These are phyloP conservation scores for Aphelocoma californica DNA, from an alignment of 2,797 vertebrate genomes.

Conservation along the genomic window DNA sequence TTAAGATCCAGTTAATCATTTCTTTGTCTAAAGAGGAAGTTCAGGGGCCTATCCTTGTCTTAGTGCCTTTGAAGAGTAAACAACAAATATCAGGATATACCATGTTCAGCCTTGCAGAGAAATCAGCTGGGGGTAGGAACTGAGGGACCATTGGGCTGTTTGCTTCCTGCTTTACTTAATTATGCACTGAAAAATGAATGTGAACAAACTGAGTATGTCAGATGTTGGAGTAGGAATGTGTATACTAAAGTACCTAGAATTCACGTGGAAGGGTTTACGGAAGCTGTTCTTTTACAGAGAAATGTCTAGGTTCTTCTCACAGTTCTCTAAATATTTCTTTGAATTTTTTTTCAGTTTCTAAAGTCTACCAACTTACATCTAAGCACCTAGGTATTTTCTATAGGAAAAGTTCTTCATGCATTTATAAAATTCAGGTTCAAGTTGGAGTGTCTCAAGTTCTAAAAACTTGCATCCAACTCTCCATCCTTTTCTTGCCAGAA, in stretches of 20 bases:
- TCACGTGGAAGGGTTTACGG: not conserved
- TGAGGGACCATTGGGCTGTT: rapidly evolving
- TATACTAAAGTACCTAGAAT: not conserved
- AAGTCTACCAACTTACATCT: not conserved
- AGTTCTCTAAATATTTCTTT: not conserved
- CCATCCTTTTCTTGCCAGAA: not conserved
- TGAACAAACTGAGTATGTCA: not conserved
- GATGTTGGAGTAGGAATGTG: not conserved
- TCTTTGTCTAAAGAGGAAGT: not conserved
- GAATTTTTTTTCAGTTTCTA: not conserved
- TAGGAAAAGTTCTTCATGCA: not conserved
- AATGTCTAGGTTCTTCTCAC: not conserved
- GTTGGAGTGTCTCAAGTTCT: not conserved
- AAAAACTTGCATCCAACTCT: not conserved
- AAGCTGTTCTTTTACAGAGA: not conserved
- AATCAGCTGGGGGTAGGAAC: not conserved
- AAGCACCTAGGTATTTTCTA: not conserved
- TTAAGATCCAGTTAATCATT: not conserved
- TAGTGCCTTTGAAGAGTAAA: not conserved
- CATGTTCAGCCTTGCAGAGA: not conserved
- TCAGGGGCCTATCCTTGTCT: not conserved
- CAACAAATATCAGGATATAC: not conserved
- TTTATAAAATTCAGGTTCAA: not conserved
- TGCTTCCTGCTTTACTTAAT: not conserved
- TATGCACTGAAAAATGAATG: not conserved